Evolutionary conservation across 2,888 invertebrate species (phyloP).

Genomic region (Thyatira batis): DNA sequence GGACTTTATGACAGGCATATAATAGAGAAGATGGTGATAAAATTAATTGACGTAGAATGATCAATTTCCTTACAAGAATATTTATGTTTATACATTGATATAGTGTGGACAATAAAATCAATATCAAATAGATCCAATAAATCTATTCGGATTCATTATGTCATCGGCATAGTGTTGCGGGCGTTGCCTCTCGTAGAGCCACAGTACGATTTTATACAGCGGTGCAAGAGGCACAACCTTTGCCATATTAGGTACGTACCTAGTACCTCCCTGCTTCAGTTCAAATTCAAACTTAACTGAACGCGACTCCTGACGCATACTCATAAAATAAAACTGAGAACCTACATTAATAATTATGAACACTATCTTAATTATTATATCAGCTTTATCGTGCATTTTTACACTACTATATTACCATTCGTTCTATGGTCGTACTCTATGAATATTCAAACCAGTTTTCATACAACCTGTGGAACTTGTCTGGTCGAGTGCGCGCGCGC

Average conservation of each 20-base stretch:
- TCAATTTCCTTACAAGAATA: neutral
- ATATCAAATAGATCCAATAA: constrained; percentile 46
- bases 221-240: neutral
- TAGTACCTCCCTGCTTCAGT: neutral
- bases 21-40: neutral
- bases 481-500: constrained; percentile 16
- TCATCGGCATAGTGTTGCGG: constrained; percentile 64
- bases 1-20: neutral
- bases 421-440: constrained; percentile 44
- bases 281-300: too few relatives aligned
- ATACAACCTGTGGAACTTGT: constrained; percentile 48
- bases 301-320: too few relatives aligned
- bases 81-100: neutral
- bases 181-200: constrained; percentile 46
- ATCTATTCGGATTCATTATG: constrained; percentile 66
- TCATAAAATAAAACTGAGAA: too few relatives aligned
- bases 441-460: constrained; percentile 68
- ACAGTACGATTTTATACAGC: neutral
- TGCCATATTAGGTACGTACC: neutral
- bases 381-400: neutral
- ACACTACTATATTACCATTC: neutral
- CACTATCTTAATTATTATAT: too few relatives aligned
- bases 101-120: constrained; percentile 29
- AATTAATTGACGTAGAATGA: neutral
- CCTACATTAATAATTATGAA: too few relatives aligned